phyloP scores from a whole-genome alignment of 2,888 invertebrate genomes.

The Oscheius onirici region DNA sequence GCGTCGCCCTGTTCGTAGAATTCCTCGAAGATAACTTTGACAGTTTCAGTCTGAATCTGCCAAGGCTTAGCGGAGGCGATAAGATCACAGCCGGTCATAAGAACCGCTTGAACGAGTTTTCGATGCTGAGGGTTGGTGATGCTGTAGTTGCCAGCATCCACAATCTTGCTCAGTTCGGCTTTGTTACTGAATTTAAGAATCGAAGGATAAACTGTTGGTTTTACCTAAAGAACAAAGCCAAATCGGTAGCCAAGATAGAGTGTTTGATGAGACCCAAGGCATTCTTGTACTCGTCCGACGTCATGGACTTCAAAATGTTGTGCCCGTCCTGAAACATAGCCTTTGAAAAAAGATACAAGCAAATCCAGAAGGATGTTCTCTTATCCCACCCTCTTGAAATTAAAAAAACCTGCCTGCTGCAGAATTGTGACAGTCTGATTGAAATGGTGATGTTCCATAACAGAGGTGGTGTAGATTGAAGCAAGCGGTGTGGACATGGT shows the following conservation, averaged over 20 bases:
- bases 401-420: constrained; percentile 76
- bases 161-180: constrained; percentile 58
- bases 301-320: constrained; percentile 79
- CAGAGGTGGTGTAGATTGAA: constrained; percentile 85
- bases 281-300: constrained; percentile 73
- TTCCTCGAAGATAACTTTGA: constrained; percentile 84
- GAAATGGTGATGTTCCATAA: constrained; percentile 88
- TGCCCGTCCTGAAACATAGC: constrained; percentile 79
- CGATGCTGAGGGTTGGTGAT: constrained; percentile 80
- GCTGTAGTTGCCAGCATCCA: constrained; percentile 75
- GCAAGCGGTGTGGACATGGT: constrained; percentile 85
- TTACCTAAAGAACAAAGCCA: constrained; percentile 82
- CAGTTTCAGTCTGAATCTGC: constrained; percentile 84
- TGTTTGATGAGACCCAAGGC: constrained; percentile 82
- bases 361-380: too few species aligned
- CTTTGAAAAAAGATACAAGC: too few species aligned
- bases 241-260: constrained; percentile 86
- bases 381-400: too few species aligned
- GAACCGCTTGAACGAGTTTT: constrained; percentile 79
- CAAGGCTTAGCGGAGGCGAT: constrained; percentile 87
- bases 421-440: constrained; percentile 87
- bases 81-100: constrained; percentile 86
- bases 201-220: not conserved
- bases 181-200: constrained; percentile 75
- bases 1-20: constrained; percentile 83